These are phyloP conservation scores for Pampus argenteus DNA, from an alignment of 2,797 vertebrate genomes.

Conservation along the genomic window DNA sequence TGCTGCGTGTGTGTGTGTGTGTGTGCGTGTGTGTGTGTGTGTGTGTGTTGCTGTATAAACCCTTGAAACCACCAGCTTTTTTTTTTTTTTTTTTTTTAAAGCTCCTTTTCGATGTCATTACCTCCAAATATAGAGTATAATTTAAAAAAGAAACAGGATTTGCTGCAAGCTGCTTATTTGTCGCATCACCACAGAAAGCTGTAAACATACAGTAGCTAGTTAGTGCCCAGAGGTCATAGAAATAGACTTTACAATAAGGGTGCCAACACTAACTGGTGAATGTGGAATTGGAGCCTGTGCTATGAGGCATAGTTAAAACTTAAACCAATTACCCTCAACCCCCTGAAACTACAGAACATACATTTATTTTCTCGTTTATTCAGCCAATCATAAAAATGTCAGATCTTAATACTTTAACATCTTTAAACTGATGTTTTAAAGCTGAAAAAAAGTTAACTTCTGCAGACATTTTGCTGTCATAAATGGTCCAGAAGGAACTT, in stretches of 20 bases:
- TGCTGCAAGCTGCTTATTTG: conserved; percentile 61
- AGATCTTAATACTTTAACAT: no score
- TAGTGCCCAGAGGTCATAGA: conserved; percentile 41
- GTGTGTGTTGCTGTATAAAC: no score
- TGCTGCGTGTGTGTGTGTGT: conserved; percentile 1
- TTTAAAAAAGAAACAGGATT: conserved; percentile 62
- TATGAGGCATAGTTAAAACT: background rate
- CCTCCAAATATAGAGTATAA: conserved; percentile 62
- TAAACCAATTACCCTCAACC: background rate
- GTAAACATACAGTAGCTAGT: conserved; percentile 33
- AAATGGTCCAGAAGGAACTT: no score
- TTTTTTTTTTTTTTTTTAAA: conserved; percentile 38
- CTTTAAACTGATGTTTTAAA: no score
- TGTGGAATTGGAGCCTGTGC: background rate
- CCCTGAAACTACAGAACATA: background rate
- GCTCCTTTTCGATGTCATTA: conserved; percentile 62
- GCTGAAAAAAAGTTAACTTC: no score
- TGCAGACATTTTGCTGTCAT: no score
- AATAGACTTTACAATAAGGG: background rate
- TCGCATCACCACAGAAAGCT: conserved; percentile 42
- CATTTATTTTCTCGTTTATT: conserved; percentile 1
- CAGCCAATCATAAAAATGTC: background rate
- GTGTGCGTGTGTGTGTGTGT: conserved; percentile 7
- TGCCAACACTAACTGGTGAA: background rate
- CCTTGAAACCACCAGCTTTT: conserved; percentile 38